Evolutionary conservation across 2,113 vertebrate genomes (phyloP).

Genomic region (Euleptes europaea): DNA sequence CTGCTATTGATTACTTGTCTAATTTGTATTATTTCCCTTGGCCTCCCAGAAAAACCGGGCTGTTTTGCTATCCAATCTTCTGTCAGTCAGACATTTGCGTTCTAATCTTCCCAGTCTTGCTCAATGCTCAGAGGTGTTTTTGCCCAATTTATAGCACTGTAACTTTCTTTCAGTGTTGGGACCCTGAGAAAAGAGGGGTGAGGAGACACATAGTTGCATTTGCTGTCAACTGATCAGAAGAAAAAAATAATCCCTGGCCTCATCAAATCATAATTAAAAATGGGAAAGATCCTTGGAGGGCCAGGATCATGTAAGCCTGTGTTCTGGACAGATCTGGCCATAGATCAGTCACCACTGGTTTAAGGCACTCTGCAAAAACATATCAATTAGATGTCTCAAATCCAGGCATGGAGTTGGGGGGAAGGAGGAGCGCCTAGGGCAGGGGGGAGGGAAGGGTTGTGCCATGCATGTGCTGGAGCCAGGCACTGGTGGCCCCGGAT

Average conservation of each 20-base stretch:
- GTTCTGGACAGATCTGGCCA: too few relatives aligned
- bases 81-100: conserved; percentile 15
- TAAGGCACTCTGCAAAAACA: too few relatives aligned
- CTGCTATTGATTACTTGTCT: conserved; percentile 59
- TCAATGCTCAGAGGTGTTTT: neutral
- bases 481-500: too few relatives aligned
- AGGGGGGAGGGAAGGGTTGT: too few relatives aligned
- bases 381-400: too few relatives aligned
- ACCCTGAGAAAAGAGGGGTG: neutral
- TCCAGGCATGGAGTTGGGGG: too few relatives aligned
- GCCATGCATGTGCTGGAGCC: too few relatives aligned
- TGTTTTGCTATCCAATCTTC: conserved; percentile 36
- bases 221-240: neutral
- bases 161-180: conserved; percentile 26
- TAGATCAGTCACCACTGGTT: too few relatives aligned
- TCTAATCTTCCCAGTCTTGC: conserved; percentile 31
- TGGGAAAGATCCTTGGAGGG: too few relatives aligned
- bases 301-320: neutral
- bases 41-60: conserved; percentile 37
- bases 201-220: rapidly evolving
- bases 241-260: neutral
- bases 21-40: conserved; percentile 49
- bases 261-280: neutral
- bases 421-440: too few relatives aligned
- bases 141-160: neutral